Evolutionary conservation across 2,888 invertebrate genomes (phyloP).

Genomic region (Loripinus fragilis): DNA sequence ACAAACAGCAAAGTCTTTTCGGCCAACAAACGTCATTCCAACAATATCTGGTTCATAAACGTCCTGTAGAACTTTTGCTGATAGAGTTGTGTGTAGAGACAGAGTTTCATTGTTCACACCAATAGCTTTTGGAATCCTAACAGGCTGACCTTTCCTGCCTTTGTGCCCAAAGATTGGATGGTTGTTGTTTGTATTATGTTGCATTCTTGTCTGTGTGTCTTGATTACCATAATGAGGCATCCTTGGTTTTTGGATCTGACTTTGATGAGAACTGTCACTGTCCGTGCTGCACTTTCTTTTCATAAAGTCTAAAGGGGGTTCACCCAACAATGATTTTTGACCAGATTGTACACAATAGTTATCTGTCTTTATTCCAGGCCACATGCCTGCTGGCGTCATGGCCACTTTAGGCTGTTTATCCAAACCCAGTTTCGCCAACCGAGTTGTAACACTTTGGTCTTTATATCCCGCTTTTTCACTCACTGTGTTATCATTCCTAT

Average conservation of each 20-base stretch:
- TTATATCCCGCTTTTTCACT: not conserved
- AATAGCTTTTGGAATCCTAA: not conserved
- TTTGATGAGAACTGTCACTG: no score
- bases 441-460: not conserved
- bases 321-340: not conserved
- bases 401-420: not conserved
- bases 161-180: not conserved
- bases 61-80: not conserved
- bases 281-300: no score
- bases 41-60: not conserved
- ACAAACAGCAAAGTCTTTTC: conserved; percentile 50
- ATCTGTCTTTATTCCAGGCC: not conserved
- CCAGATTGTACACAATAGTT: not conserved
- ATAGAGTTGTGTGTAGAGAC: not conserved
- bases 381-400: conserved; percentile 9
- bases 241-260: not conserved
- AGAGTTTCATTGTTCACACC: not conserved
- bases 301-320: not conserved
- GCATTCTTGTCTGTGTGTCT: not conserved
- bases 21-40: conserved; percentile 23
- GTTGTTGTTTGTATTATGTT: not conserved
- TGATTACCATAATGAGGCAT: not conserved
- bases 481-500: not conserved
- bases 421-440: not conserved
- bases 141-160: not conserved